Percentiles rank a stretch among this genome's conserved stretches.
Conservation (phyloP, 2,888 invertebrate species). For the Rotaria magnacalcarata region DNA sequence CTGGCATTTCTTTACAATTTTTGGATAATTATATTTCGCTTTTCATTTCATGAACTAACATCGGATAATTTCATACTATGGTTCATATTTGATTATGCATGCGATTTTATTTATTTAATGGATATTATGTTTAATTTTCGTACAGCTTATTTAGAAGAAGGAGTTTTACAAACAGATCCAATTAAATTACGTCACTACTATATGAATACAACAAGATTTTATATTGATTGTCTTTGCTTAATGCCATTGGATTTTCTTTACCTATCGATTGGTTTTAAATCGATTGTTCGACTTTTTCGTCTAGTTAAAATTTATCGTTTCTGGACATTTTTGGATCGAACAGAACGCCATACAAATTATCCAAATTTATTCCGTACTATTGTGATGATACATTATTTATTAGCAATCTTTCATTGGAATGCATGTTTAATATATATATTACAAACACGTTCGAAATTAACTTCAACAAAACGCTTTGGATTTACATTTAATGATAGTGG, state of each 20-base stretch:
- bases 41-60: conserved; percentile 92
- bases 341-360: conserved; percentile 95
- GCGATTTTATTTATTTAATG: conserved; percentile 87
- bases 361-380: conserved; percentile 75
- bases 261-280: conserved; percentile 87
- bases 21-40: conserved; percentile 80
- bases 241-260: conserved; percentile 95
- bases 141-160: conserved; percentile 92
- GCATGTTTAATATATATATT: conserved; percentile 95
- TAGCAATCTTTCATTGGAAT: conserved; percentile 99
- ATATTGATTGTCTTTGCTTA: conserved; percentile 94
- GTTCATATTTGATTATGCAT: conserved; percentile 93
- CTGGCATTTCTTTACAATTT: conserved; percentile 48
- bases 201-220: conserved; percentile 94
- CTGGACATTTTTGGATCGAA: conserved; percentile 96
- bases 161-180: conserved; percentile 90
- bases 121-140: conserved; percentile 96
- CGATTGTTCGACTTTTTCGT: conserved; percentile 86
- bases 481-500: conserved; percentile 5
- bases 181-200: conserved; percentile 87
- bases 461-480: neutral
- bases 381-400: conserved; percentile 72
- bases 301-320: conserved; percentile 94
- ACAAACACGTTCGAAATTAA: conserved; percentile 47
- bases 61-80: conserved; percentile 80